These are phyloP conservation scores for Myrmecophaga tridactyla DNA, from an alignment of 2,113 vertebrate genomes.

Conservation along the genomic window DNA sequence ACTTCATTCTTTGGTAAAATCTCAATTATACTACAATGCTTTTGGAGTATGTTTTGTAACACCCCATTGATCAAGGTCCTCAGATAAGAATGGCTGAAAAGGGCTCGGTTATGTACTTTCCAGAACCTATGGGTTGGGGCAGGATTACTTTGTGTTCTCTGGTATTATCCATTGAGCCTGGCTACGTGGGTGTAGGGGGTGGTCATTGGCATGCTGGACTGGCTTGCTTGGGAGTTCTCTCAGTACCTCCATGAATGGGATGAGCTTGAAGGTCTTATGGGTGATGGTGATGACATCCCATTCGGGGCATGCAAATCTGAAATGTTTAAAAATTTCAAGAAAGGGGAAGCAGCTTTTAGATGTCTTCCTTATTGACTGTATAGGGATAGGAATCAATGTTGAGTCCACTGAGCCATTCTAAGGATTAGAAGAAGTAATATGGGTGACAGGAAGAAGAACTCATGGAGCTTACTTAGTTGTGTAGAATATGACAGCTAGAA, in stretches of 20 bases:
- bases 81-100: not conserved
- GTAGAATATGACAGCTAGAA: not conserved
- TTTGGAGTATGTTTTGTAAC: not conserved
- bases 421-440: too few species aligned
- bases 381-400: too few species aligned
- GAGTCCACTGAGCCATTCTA: too few species aligned
- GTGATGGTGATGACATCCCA: not conserved
- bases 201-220: too few species aligned
- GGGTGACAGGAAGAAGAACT: not conserved
- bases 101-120: not conserved
- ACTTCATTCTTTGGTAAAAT: not conserved
- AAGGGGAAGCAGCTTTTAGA: not conserved
- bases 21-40: not conserved
- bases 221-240: not conserved
- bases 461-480: not conserved
- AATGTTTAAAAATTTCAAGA: not conserved
- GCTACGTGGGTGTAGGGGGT: fast-evolving
- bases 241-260: not conserved
- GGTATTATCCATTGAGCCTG: not conserved
- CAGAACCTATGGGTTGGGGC: not conserved
- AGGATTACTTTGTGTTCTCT: not conserved
- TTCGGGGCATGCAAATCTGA: not conserved
- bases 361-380: not conserved
- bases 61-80: too few species aligned
- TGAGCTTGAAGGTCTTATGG: not conserved